phyloP scores from a whole-genome alignment of 1,140 invertebrate genomes.

The Drosophila grimshawi region DNA sequence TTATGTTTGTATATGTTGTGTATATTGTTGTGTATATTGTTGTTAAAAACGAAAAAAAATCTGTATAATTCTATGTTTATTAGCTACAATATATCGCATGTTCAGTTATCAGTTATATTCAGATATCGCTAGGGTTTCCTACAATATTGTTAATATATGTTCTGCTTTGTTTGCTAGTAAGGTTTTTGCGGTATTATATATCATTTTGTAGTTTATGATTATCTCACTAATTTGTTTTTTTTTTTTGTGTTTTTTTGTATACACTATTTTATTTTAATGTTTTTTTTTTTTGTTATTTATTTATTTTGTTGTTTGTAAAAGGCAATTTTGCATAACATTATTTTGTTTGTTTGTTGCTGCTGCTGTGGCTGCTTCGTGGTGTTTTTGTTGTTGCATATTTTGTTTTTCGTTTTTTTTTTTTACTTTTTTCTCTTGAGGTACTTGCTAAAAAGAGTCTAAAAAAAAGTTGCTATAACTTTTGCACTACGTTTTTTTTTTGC shows the following conservation, averaged over 20 bases:
- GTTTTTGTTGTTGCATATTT: conserved; percentile 21
- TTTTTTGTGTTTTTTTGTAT: conserved; percentile 46
- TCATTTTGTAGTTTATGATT: conserved; percentile 25
- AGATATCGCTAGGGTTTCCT: conserved; percentile 57
- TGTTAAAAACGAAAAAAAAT: conserved; percentile 25
- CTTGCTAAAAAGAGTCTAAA: conserved; percentile 74
- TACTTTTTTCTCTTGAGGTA: conserved; percentile 58
- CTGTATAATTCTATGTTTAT: conserved; percentile 47
- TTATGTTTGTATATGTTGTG: too few species aligned
- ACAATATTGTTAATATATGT: conserved; percentile 48
- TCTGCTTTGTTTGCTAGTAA: conserved; percentile 77
- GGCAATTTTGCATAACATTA: conserved; percentile 22
- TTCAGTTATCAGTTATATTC: conserved; percentile 48
- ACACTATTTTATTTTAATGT: conserved; percentile 39
- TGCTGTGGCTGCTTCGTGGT: conserved; percentile 30
- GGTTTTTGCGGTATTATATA: conserved; percentile 71
- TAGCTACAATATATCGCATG: conserved; percentile 58
- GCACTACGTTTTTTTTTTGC: conserved; percentile 58
- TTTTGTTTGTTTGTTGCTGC: conserved; percentile 40
- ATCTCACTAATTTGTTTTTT: conserved; percentile 25
- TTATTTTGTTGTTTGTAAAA: conserved; percentile 41
- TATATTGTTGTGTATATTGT: conserved; percentile 32
- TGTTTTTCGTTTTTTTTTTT: conserved; percentile 20
- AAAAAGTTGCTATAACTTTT: conserved; percentile 40
- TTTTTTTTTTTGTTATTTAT: conserved; percentile 24